These are phyloP conservation scores for Tragopan temminckii DNA, from an alignment of 2,797 vertebrate species.

Conservation along the genomic window DNA sequence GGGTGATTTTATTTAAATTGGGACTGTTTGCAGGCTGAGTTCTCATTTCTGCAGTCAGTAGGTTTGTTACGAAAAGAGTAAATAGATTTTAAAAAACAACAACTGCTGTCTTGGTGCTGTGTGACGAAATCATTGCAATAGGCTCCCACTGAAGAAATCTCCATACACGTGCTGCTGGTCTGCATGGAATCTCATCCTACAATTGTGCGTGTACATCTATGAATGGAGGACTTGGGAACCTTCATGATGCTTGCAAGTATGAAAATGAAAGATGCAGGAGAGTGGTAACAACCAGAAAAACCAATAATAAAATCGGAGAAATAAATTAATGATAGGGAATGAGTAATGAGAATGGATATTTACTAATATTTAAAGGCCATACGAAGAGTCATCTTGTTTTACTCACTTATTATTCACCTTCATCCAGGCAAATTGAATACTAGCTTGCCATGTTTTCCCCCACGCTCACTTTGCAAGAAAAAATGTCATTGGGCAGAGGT, in stretches of 20 bases:
- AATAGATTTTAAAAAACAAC: neutral
- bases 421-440: neutral
- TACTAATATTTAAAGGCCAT: constrained; percentile 59
- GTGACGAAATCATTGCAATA: constrained; percentile 24
- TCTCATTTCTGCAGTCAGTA: constrained; percentile 57
- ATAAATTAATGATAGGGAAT: constrained; percentile 39
- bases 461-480: neutral
- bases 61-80: constrained; percentile 59
- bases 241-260: neutral
- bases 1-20: constrained; percentile 73
- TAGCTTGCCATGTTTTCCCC: neutral
- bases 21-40: constrained; percentile 70
- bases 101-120: constrained; percentile 26
- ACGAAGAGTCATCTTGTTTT: constrained; percentile 44
- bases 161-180: neutral
- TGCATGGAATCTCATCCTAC: neutral
- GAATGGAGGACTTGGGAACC: neutral
- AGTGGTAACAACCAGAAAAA: neutral
- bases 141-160: constrained; percentile 26
- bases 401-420: constrained; percentile 41
- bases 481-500: neutral
- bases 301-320: constrained; percentile 23
- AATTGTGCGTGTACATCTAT: neutral
- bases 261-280: neutral
- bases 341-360: constrained; percentile 37